phyloP scores from a whole-genome alignment of 2,888 invertebrate species.

The Eumerus sabulonum region DNA sequence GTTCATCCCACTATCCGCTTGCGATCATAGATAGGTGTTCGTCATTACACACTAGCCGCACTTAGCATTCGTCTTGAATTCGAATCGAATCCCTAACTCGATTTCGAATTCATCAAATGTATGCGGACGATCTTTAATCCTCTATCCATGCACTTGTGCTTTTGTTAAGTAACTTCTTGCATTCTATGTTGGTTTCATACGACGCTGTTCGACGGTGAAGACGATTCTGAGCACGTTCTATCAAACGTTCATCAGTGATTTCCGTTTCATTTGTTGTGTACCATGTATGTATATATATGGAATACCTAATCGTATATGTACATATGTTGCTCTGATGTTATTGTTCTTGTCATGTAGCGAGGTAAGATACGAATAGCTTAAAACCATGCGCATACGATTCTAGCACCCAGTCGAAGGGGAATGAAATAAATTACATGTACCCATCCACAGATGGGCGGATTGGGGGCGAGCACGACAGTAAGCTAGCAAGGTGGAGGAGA shows the following conservation, averaged over 20 bases:
- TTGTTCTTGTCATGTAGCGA: no score
- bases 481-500: no score
- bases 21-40: constrained; percentile 20
- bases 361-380: not conserved
- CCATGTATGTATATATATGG: no score
- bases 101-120: constrained; percentile 51
- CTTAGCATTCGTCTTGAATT: constrained; percentile 16
- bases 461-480: not conserved
- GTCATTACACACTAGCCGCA: constrained; percentile 13
- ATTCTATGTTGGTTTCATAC: constrained; percentile 22
- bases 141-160: no score
- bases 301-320: no score
- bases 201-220: constrained; percentile 14
- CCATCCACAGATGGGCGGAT: constrained; percentile 4
- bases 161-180: constrained; percentile 41
- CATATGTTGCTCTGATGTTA: no score
- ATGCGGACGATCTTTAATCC: not conserved
- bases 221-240: constrained; percentile 52
- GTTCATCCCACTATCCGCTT: constrained; percentile 47
- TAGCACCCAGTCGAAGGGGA: constrained; percentile 55
- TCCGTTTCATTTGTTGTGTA: constrained; percentile 52
- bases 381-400: constrained; percentile 42
- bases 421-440: constrained; percentile 47
- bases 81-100: not conserved
- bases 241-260: constrained; percentile 63